Evolutionary conservation across 2,797 vertebrate genomes (phyloP), one percentile per base, ranked within the genome.

Genomic region (Falco naumanni): DNA sequence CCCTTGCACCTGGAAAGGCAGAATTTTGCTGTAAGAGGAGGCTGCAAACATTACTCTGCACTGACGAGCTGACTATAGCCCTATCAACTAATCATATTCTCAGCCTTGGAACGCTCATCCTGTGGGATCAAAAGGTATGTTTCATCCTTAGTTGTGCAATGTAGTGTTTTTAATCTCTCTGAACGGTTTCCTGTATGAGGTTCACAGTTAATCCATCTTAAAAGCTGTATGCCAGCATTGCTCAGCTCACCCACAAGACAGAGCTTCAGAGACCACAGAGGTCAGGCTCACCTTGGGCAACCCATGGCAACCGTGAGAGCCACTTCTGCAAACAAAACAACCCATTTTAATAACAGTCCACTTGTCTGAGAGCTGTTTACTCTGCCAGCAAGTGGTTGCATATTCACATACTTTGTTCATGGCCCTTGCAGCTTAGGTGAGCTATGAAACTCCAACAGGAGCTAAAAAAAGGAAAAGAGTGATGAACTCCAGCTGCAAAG

Each of bases 271-370:
- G 47, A 77, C 60, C 71, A 80, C 68, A 85, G 68, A 85, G 87
- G 71, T 91, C 71, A 84, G 60, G 50, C 24, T 95, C 45, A 60
- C 90, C 81, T 92, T 94, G 83, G 64, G 74, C 90, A 84, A 84
- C 83, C n/a, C 59, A n/a, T 25, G n/a, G 71, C 53, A 87, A 69
- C 71, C 51, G 64, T 63, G 51, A 91, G 92, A 89, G 78, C 47
- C 53, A 74, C 66, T 84, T 94, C 64, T 95, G 75, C 71, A 78
- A 92, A 83, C 33, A 85, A 74, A 95, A 69, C 37, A 68, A 74
- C 1, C 19, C 17, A 1, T 89, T 78, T 90, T 86, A 87, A 41
- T 69, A 85, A 77, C 86, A 87, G 31, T 69, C 37, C 59, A 71
- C 45, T 54, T 71, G 41, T 41, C 61, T 57, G 75, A 85, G 71